phyloP scores from a whole-genome alignment of 2,888 invertebrate species.

The Harpalus rubripes region DNA sequence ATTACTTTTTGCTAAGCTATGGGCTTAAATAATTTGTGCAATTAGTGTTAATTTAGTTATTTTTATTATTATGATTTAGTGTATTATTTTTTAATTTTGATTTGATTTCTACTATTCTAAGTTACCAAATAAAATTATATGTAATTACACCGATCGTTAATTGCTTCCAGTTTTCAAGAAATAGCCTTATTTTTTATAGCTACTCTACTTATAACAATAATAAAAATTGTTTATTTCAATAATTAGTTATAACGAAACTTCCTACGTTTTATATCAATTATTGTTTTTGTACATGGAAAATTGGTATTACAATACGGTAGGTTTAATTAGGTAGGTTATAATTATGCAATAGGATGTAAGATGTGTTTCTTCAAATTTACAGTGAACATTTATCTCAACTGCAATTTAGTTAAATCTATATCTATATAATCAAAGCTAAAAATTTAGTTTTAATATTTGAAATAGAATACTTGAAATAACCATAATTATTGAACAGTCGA shows the following conservation, averaged over 20 bases:
- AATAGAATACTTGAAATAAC: slow-evolving; percentile 13
- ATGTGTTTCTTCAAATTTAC: slow-evolving; percentile 12
- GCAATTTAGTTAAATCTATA: slow-evolving; percentile 17
- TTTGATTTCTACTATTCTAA: slow-evolving; percentile 4
- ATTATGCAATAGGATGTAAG: slow-evolving; percentile 4
- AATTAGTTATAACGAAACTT: slow-evolving; percentile 10
- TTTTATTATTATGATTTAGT: slow-evolving; percentile 11
- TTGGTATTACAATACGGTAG: slow-evolving; percentile 11
- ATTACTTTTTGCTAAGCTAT: slow-evolving; percentile 8
- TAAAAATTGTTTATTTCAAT: slow-evolving; percentile 19
- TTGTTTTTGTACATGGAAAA: slow-evolving; percentile 3
- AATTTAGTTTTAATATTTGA: slow-evolving; percentile 5
- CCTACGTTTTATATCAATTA: background rate
- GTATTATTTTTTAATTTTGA: slow-evolving; percentile 19
- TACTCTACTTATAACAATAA: slow-evolving; percentile 10
- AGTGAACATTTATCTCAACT: slow-evolving; percentile 3
- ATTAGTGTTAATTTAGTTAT: slow-evolving; percentile 15
- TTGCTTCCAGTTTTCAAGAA: slow-evolving; percentile 4
- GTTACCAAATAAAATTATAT: background rate
- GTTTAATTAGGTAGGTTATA: background rate
- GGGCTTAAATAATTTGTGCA: slow-evolving; percentile 24
- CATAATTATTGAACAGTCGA: slow-evolving; percentile 14
- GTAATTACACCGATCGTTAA: background rate
- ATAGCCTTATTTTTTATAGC: slow-evolving; percentile 3
- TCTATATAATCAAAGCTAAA: slow-evolving; percentile 22